Evolutionary conservation across 2,113 vertebrate genomes (phyloP), one percentile per base, ranked within the genome.

Genomic region (Sylvilagus bachmani): DNA sequence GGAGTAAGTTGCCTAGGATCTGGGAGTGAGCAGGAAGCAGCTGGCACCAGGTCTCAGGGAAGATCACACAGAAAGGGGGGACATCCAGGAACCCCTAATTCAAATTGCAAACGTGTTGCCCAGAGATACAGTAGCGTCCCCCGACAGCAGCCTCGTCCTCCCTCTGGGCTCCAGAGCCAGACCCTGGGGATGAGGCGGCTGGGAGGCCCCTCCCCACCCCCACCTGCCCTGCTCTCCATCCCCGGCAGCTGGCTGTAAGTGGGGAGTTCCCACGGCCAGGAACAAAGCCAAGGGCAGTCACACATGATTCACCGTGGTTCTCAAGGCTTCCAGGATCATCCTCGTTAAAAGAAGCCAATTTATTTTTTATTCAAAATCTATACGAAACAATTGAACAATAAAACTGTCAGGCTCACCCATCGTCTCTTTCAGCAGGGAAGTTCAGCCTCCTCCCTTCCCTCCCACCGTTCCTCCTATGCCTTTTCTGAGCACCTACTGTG

Each of bases 291-390:
- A 80, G 70, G 64, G 51, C 81, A 31, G 88, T 51, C 78, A 53
- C 0, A 1, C 55, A 19, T 67, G 95, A 97, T 86, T 96, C 64
- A 75, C 73, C 8, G 10, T 73, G 0, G 2, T 53, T 13, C 92
- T 77, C 75, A 16, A 27, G 93, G 84, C 49, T 89, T 91, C 91
- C 61, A 5, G 44, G 61, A 93, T 61, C 62, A 84, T 85, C 85
- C 70, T 92, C 92, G 93, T 96, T 95, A 96, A 96, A 96, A 90
- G 95, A 94, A 97, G 90, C 95, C 96, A 97, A 94, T 97, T 97
- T 97, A 96, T 97, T 96, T 97, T 97, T 97, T 96, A 97, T 97
- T 97, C 97, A 97, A 97, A 97, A 97, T 97, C 97, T 62, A 97
- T 97, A 97, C 11, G 36, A 95, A 96, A 96, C 91, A 97, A 97